These are phyloP conservation scores for Marasmarcha lunaedactyla DNA, from an alignment of 2,888 invertebrate genomes.

Conservation along the genomic window DNA sequence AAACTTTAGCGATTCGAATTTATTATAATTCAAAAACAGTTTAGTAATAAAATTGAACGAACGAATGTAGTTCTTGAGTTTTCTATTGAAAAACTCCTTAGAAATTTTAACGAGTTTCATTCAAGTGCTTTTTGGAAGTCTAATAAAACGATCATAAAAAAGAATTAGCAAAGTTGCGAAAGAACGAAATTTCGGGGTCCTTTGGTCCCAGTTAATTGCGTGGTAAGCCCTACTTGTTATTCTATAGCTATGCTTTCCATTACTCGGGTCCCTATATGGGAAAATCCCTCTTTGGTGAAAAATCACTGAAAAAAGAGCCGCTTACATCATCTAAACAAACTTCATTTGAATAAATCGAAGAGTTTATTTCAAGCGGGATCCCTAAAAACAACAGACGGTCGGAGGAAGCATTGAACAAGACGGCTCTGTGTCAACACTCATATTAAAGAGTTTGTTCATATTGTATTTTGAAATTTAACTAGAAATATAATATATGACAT, in stretches of 20 bases:
- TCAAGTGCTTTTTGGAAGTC: conserved; percentile 48
- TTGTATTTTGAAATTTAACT: no score
- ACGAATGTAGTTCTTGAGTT: conserved; percentile 40
- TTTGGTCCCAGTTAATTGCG: conserved; percentile 36
- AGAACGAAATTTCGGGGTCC: conserved; percentile 21
- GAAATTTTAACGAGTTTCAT: conserved; percentile 55
- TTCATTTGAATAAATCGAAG: conserved; percentile 27
- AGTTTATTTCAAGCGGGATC: conserved; percentile 1
- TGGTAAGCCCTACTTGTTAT: conserved; percentile 47
- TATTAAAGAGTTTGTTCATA: no score
- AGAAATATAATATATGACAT: no score
- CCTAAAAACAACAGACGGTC: neutral
- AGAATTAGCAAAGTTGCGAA: conserved; percentile 36
- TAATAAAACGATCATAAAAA: conserved; percentile 56
- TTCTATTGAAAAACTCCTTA: conserved; percentile 38
- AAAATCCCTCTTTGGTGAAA: conserved; percentile 17
- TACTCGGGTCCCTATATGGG: neutral
- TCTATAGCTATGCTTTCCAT: conserved; percentile 20
- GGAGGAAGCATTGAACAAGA: no score
- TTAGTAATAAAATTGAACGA: conserved; percentile 45
- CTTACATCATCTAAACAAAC: conserved; percentile 26
- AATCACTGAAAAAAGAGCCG: conserved; percentile 21
- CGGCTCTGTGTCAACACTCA: no score
- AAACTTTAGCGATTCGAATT: no score
- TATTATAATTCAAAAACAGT: neutral